A percentile compares a stretch with the other conserved stretches of the same genome.
Conservation (phyloP, 2,113 vertebrate species). For the Erythrocercus mccallii region DNA sequence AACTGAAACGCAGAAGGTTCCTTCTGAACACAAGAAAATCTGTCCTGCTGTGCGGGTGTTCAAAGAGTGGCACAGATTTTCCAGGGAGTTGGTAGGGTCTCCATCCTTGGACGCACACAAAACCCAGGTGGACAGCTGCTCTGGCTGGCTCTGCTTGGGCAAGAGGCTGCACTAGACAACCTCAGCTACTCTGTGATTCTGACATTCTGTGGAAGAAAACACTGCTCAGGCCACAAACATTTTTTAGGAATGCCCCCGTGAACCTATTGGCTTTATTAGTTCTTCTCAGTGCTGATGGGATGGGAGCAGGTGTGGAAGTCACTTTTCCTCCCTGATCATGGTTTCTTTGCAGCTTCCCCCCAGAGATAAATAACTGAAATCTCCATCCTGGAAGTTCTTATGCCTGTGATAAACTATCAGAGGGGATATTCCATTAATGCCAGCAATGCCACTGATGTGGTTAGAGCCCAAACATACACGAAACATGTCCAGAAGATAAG, state of each 20-base stretch:
- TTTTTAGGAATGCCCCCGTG: neutral
- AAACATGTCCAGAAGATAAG: accelerated
- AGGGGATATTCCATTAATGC: neutral
- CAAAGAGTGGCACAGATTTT: neutral
- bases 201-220: neutral
- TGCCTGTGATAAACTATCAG: neutral
- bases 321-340: neutral
- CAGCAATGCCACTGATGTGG: neutral
- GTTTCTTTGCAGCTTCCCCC: neutral
- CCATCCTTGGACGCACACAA: neutral
- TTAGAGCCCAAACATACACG: neutral
- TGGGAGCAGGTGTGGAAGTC: neutral
- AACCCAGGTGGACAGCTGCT: neutral
- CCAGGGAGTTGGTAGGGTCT: accelerated
- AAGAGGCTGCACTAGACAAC: neutral
- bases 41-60: neutral
- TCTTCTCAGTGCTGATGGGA: neutral
- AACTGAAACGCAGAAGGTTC: neutral
- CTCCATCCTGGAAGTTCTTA: neutral
- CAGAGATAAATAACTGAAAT: neutral
- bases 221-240: neutral
- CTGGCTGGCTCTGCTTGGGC: neutral
- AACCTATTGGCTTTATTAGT: neutral
- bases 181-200: neutral
- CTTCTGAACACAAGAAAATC: neutral